These are phyloP conservation scores for Trachymyrmex cornetzi DNA, from an alignment of 1,140 invertebrate genomes.

Conservation along the genomic window DNA sequence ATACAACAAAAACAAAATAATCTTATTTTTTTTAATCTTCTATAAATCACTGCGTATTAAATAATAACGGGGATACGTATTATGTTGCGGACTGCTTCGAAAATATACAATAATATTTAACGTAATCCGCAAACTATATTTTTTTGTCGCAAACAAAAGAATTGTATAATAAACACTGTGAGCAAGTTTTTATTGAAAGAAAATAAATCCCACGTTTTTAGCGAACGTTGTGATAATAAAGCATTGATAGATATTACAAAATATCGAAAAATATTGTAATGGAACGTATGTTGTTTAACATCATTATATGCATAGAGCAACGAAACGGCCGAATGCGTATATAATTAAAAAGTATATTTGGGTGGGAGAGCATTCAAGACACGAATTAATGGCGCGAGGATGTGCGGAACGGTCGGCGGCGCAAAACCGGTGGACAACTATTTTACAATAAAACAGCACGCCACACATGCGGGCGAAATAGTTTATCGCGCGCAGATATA, in stretches of 20 bases:
- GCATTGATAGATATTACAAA: background rate
- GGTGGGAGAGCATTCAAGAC: conserved; percentile 21
- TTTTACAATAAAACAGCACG: conserved; percentile 61
- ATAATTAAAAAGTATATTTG: conserved; percentile 58
- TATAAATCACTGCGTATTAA: too few species aligned
- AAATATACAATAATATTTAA: background rate
- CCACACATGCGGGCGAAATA: conserved; percentile 27
- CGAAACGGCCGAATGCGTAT: background rate
- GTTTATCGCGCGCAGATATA: conserved; percentile 44
- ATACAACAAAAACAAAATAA: background rate
- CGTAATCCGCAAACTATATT: background rate
- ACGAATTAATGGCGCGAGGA: conserved; percentile 56
- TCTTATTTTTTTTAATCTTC: background rate
- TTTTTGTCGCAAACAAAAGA: background rate
- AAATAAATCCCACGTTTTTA: conserved; percentile 20
- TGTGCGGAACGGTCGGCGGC: conserved; percentile 41
- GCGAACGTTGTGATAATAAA: background rate
- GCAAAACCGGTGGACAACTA: conserved; percentile 49
- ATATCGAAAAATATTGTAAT: conserved; percentile 18
- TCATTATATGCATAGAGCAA: background rate
- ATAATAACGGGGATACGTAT: background rate
- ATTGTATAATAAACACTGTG: background rate
- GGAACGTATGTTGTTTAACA: background rate
- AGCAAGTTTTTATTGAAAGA: conserved; percentile 10
- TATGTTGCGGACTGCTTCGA: background rate